Base-by-base conservation (phyloP, 2,113 vertebrate species). In the Ia io region DNA sequence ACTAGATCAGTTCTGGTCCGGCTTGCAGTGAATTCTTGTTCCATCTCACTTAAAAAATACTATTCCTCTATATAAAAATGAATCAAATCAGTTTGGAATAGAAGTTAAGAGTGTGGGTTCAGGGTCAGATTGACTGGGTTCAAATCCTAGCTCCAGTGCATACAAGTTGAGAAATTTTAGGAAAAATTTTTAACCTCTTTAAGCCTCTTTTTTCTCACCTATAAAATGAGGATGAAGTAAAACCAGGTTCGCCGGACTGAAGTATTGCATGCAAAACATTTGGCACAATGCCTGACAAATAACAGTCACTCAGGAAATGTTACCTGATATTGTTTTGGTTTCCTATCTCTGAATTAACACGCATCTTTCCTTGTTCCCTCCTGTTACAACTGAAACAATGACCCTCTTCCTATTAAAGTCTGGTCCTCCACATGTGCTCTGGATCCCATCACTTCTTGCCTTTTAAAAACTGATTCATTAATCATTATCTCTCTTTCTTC, bases 131-230 rank as follows among this genome's bases (percentile, higher is more conserved):
- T 25, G 23, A 86, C 7, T 69, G n/a, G 16, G 13, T 74, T 93
- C 51, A 95, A 94, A 88, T 56, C 17, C 49, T 40, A 80, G 61
- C 42, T 93, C 78, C 80, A 40, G 32, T 59, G n/a, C 16, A 59
- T 67, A 13, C 13, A 84, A 67, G 3, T 47, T 92, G 69, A 90
- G 42, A 95, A 90, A 65, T 44, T 10, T 84, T 56, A 84, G 56
- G 49, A 74, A 42, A 65, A 74, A 1, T 8, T 53, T 20, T 59
- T 42, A 51, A 51, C 32, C 12, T 83, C 44, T 56, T 70, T 11
- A 82, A 95, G 37, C 9, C 77, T 95, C 73, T 89, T 37, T 78
- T 90, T 88, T 90, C 65, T 88, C 65, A 71, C 47, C 40, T 90
- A 69, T 88, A 82, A 95, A 91, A 78, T 49, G 18, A 82, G 90